Evolutionary conservation across 2,113 vertebrate species (phyloP), one percentile per base, ranked within the genome.

Genomic region (Rhinichthys klamathensis): DNA sequence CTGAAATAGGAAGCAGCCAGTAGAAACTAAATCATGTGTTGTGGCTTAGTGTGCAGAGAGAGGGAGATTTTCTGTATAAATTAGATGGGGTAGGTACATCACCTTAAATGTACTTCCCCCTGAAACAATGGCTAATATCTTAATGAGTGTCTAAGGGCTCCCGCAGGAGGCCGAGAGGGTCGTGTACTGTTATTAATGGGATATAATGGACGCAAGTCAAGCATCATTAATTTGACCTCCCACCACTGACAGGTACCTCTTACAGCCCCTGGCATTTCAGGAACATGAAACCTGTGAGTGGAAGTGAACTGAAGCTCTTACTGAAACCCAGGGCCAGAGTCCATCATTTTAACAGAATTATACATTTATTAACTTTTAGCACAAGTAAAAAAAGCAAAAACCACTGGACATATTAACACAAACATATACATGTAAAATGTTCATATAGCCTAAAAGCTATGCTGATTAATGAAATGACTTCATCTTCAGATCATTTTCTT

Each of bases 121-220:
- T 74, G 58, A 84, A 86, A 84, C 75, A 86, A 73, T 35, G 84
- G 69, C 85, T 84, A 86, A 86, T 88, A 75, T 82, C 38, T 84
- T 60, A 69, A 73, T 86, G 77, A 86, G 65, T 86, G 77, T 82
- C 60, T 60, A 76, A 77, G 41, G 61, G 54, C 74, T 83, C 74
- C 67, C 49, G 44, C 80, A 74, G 84, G 85, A 77, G 67, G 72
- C 70, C 0, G 54, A 41, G 56, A 60, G 30, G 88, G 51, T 80
- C 69, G 81, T 69, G 84, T 84, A 85, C 74, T 85, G 87, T 86
- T 86, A 79, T 87, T 88, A 90, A 90, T 87, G 89, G 85, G 85
- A 86, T 87, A 84, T 90, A 90, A 91, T 91, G 89, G 91, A 89
- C 84, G 86, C 87, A 82, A 88, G 91, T 91, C 86, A 90, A 88